These are phyloP conservation scores for Nephrotoma guestfalica DNA, from an alignment of 2,888 invertebrate genomes.

Conservation along the genomic window DNA sequence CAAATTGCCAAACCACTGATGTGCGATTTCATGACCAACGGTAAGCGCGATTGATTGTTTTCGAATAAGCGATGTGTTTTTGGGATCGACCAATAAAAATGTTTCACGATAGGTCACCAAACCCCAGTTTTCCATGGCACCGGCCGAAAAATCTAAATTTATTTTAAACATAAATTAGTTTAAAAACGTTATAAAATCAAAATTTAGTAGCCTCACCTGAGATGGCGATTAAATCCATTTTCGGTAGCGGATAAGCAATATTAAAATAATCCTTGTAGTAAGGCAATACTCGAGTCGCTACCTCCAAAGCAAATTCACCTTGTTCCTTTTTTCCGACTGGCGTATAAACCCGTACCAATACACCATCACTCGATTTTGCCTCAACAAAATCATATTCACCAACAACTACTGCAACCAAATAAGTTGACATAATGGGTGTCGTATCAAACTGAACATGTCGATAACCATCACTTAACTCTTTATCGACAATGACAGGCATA, in stretches of 20 bases:
- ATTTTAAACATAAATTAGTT: not conserved
- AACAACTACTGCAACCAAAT: slow-evolving; percentile 84
- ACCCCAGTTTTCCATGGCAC: slow-evolving; percentile 99
- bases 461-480: slow-evolving; percentile 30
- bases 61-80: slow-evolving; percentile 71
- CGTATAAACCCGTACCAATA: slow-evolving; percentile 67
- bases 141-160: slow-evolving; percentile 66
- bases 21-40: slow-evolving; percentile 85
- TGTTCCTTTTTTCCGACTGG: slow-evolving; percentile 86
- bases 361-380: slow-evolving; percentile 65
- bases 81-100: slow-evolving; percentile 76
- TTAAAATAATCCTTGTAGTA: slow-evolving; percentile 93
- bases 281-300: slow-evolving; percentile 80
- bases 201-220: slow-evolving; percentile 30
- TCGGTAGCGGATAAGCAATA: slow-evolving; percentile 88
- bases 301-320: slow-evolving; percentile 81
- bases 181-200: not conserved
- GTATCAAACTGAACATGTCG: slow-evolving; percentile 56
- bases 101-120: slow-evolving; percentile 85
- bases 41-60: slow-evolving; percentile 80
- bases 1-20: slow-evolving; percentile 97
- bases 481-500: slow-evolving; percentile 56
- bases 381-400: slow-evolving; percentile 94
- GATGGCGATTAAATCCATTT: slow-evolving; percentile 92
- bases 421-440: slow-evolving; percentile 91